A percentile compares a stretch with the other conserved stretches of the same genome.
These are phyloP conservation scores for Oligia strigilis DNA, from an alignment of 2,888 invertebrate species.

Conservation along the genomic window DNA sequence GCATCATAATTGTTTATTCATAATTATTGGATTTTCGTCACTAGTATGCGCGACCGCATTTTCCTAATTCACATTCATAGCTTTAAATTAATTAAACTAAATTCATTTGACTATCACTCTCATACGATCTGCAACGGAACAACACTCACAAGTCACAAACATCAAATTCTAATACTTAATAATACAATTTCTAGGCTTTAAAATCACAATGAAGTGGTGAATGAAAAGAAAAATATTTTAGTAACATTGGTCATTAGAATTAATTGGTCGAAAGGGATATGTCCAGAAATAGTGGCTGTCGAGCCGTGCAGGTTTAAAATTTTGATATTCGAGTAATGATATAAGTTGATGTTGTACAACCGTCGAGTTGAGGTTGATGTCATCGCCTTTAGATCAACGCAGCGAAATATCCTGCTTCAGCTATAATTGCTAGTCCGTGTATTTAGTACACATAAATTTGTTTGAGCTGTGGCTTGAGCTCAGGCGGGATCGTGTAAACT, in stretches of 20 bases:
- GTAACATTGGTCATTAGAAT: slow-evolving; percentile 85
- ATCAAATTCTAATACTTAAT: slow-evolving; percentile 90
- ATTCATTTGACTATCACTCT: slow-evolving; percentile 90
- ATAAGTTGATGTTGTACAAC: slow-evolving; percentile 85
- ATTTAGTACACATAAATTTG: slow-evolving; percentile 96
- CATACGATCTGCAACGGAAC: slow-evolving; percentile 83
- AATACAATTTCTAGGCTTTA: slow-evolving; percentile 89
- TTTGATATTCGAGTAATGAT: slow-evolving; percentile 87
- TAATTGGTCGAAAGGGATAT: slow-evolving; percentile 90
- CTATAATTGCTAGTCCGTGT: slow-evolving; percentile 75
- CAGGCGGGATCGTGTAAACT: slow-evolving; percentile 96
- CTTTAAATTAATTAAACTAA: slow-evolving; percentile 89
- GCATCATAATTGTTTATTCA: slow-evolving; percentile 86
- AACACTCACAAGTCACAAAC: slow-evolving; percentile 86
- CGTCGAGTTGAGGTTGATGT: slow-evolving; percentile 81
- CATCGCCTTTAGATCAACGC: slow-evolving; percentile 77
- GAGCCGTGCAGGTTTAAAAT: slow-evolving; percentile 80
- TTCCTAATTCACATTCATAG: slow-evolving; percentile 89
- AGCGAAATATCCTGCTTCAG: slow-evolving; percentile 86
- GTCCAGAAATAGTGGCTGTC: slow-evolving; percentile 78
- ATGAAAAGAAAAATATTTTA: slow-evolving; percentile 82
- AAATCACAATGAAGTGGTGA: slow-evolving; percentile 88
- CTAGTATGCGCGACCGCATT: slow-evolving; percentile 91
- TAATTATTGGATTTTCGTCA: slow-evolving; percentile 91
- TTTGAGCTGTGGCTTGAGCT: slow-evolving; percentile 96